These are phyloP conservation scores for Homarus gammarus DNA, from an alignment of 2,888 invertebrate species.

Conservation along the genomic window DNA sequence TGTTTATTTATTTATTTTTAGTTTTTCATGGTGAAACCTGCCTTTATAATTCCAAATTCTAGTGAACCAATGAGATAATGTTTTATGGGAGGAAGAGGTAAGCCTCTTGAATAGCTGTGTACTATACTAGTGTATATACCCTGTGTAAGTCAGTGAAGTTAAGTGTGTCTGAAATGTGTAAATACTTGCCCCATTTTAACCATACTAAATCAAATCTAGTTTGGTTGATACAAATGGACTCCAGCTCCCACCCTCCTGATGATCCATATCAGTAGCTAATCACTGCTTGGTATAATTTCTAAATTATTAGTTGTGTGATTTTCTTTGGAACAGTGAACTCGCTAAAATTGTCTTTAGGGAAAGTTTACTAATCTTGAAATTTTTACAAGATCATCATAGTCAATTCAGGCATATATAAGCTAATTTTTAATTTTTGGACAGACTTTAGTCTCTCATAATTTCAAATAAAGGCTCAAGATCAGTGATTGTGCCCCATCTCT, in stretches of 20 bases:
- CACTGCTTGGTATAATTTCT: conserved; percentile 37
- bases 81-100: conserved; percentile 27
- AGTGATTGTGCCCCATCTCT: conserved; percentile 24
- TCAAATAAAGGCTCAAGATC: conserved; percentile 10
- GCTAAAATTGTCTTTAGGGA: background rate
- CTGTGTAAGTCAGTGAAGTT: conserved; percentile 49
- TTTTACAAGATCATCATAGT: background rate
- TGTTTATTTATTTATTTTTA: too few species aligned
- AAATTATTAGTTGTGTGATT: conserved; percentile 11
- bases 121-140: conserved; percentile 65
- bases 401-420: background rate
- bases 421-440: conserved; percentile 26
- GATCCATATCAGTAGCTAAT: conserved; percentile 65
- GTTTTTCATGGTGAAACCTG: background rate
- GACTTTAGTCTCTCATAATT: background rate
- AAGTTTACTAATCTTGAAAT: background rate
- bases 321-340: conserved; percentile 9
- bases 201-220: conserved; percentile 59
- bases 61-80: conserved; percentile 23
- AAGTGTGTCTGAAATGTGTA: conserved; percentile 59
- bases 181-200: conserved; percentile 54
- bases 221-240: conserved; percentile 51
- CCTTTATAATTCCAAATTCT: conserved; percentile 15
- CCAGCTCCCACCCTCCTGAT: conserved; percentile 53
- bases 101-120: conserved; percentile 48